Base-by-base conservation (phyloP, 2,888 invertebrate species). In the Melinopterus prodromus region DNA sequence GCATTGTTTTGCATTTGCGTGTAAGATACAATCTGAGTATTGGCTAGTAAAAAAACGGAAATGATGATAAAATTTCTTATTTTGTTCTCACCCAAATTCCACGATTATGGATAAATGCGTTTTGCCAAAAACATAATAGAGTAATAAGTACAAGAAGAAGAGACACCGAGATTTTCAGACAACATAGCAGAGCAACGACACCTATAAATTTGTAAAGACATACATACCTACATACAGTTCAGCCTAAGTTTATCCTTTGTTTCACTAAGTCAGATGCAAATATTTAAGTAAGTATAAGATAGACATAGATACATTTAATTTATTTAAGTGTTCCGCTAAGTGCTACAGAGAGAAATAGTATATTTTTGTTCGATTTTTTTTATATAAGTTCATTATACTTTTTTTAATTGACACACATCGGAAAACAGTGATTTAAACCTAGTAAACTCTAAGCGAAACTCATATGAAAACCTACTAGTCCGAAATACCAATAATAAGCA, bases 11-110 rank as follows among this genome's bases (percentile, higher is more conserved):
- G 86, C 86, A 86, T 86, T 86, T 82, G 83, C 53, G 53, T 53
- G 53, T 53, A 9, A 53, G 12, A 71, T 79, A 79, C 77, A 72
- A 72, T 76, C 69, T 70, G 16, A 69, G 69, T 37, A 71, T 53
- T 53, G 7, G 12, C 1, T 53, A 53, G 53, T 7, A 53, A 12
- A 53, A 53, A 53, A 53, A 53, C 53, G 0, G 12, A 53, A 53
- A 9, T 53, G 53, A 53, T 53, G 9, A 53, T 53, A 1, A 53
- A 53, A 9, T 53, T 53, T 53, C 53, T 53, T 53, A 53, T 53
- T 26, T 53, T 53, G 53, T 53, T 53, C 53, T 89, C 90, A 90
- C 90, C 90, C 90, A 90, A 90, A 90, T 90, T 90, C 90, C 90
- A 88, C 86, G 37, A 88, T 86, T 87, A 87, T 26, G 26, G 26